A percentile compares a stretch with the other conserved stretches of the same genome.
Evolutionary conservation across 2,113 vertebrate species (phyloP).

Genomic region (Morone chrysops): DNA sequence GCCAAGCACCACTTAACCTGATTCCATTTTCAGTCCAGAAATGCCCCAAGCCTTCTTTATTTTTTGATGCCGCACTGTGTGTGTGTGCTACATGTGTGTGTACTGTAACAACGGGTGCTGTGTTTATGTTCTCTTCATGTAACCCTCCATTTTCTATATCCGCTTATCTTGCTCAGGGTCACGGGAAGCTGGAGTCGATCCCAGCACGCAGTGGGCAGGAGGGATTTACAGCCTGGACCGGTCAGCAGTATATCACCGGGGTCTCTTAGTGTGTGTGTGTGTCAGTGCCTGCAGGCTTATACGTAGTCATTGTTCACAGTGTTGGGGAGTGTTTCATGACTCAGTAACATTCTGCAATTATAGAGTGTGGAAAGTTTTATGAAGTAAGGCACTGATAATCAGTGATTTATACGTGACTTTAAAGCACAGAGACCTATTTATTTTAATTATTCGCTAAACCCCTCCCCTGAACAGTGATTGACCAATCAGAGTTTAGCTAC

Average conservation of each 20-base stretch:
- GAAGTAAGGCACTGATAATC: background rate
- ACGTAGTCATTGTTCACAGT: background rate
- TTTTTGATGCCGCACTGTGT: background rate
- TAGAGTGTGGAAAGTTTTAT: background rate
- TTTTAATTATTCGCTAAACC: background rate
- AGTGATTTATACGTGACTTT: background rate
- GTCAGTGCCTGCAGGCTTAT: background rate
- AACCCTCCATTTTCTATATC: constrained; percentile 51
- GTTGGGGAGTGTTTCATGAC: background rate
- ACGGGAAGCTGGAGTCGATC: constrained; percentile 45
- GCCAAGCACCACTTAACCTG: constrained; percentile 50
- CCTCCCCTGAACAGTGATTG: background rate
- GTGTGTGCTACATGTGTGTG: background rate
- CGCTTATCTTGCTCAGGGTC: constrained; percentile 49
- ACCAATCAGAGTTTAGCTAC: background rate
- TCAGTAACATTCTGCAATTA: background rate
- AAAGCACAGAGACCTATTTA: background rate
- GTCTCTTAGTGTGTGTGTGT: background rate
- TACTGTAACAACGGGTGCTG: background rate
- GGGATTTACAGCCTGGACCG: constrained; percentile 34
- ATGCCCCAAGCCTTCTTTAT: constrained; percentile 13
- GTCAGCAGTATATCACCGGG: constrained; percentile 4
- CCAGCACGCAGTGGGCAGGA: constrained; percentile 51
- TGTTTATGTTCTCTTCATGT: constrained; percentile 41
- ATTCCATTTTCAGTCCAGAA: constrained; percentile 39